Conservation (phyloP, 2,113 vertebrate species). For the Sphaerodactylus townsendi region DNA sequence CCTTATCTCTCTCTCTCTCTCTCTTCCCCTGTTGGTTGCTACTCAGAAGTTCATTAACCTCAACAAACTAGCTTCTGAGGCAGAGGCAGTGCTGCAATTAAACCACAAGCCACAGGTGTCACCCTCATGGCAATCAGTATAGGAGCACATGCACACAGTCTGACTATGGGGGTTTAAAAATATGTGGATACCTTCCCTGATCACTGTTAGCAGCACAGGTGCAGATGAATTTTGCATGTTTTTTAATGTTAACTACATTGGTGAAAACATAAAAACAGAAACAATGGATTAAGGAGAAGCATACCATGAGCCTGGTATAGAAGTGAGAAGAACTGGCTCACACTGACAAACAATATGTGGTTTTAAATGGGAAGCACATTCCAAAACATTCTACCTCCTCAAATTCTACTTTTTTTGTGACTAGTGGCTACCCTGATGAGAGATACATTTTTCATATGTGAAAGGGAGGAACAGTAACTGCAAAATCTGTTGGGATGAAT, state of each 20-base stretch:
- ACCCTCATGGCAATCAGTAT: background rate
- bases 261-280: background rate
- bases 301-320: background rate
- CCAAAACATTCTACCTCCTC: background rate
- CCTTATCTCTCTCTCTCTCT: too few species aligned
- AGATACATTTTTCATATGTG: background rate
- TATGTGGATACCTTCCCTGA: background rate
- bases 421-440: background rate
- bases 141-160: background rate
- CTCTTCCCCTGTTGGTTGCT: background rate
- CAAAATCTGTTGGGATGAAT: background rate
- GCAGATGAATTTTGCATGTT: background rate
- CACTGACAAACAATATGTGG: background rate
- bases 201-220: background rate
- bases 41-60: background rate
- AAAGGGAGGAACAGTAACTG: background rate
- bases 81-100: background rate
- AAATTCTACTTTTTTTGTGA: background rate
- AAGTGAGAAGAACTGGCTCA: background rate
- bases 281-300: background rate
- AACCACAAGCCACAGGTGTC: background rate
- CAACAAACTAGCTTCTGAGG: background rate
- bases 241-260: background rate
- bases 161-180: too few species aligned
- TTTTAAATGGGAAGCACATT: background rate